These are phyloP conservation scores for Ceyx melanurus DNA, from an alignment of 2,113 vertebrate species.

Conservation along the genomic window DNA sequence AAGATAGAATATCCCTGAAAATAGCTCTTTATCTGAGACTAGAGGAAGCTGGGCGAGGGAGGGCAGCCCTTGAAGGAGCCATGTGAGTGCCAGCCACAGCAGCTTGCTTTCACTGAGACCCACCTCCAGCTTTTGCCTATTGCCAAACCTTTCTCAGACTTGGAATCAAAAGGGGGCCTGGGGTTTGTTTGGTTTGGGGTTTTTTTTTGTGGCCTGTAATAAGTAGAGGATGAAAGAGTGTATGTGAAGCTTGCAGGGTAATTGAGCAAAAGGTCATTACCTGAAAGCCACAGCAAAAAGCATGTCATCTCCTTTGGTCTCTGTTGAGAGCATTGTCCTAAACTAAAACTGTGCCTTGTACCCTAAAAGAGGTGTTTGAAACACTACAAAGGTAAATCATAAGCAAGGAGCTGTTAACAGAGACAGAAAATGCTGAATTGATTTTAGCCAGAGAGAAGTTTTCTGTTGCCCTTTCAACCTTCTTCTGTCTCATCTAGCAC, in stretches of 20 bases:
- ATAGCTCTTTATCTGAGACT: neutral
- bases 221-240: neutral
- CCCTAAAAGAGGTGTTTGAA: neutral
- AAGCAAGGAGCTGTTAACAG: neutral
- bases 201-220: neutral
- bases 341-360: neutral
- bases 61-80: neutral
- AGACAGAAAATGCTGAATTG: neutral
- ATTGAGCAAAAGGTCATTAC: conserved; percentile 39
- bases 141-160: neutral
- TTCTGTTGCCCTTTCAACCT: conserved; percentile 6
- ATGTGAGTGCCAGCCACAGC: neutral
- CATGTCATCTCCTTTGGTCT: neutral
- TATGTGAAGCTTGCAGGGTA: neutral
- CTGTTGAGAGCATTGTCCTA: neutral
- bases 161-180: neutral
- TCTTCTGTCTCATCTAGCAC: neutral
- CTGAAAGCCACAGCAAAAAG: conserved; percentile 6
- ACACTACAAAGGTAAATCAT: neutral
- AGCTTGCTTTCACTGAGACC: neutral
- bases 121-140: neutral
- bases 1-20: neutral
- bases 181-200: too few relatives aligned
- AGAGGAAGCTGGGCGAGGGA: neutral
- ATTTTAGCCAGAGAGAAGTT: neutral